These are phyloP conservation scores for Lateolabrax maculatus DNA, from an alignment of 2,797 vertebrate species.

Conservation along the genomic window DNA sequence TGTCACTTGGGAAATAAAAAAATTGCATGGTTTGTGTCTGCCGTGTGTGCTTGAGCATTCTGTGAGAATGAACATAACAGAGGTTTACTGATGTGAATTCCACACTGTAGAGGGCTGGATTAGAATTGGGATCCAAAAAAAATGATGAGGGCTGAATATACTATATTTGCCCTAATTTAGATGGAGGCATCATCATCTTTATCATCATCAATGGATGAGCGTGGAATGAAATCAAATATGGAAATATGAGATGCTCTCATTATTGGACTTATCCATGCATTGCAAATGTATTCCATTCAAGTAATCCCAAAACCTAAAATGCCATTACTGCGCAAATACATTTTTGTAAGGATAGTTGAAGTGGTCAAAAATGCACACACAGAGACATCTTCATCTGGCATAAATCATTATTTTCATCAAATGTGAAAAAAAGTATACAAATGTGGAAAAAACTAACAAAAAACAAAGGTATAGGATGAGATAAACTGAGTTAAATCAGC, in stretches of 20 bases:
- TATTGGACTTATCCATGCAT: not conserved
- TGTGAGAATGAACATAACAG: constrained; percentile 10
- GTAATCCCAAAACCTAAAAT: not conserved
- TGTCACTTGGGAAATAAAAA: not conserved
- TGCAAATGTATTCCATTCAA: not conserved
- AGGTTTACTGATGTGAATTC: not conserved
- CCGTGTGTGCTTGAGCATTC: not conserved
- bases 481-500: not conserved
- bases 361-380: not conserved
- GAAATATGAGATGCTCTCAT: not conserved
- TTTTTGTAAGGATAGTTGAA: not conserved
- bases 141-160: not conserved
- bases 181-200: no score
- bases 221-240: not conserved
- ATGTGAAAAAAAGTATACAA: not conserved
- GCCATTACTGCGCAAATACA: not conserved
- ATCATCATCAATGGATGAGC: not conserved
- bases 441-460: not conserved
- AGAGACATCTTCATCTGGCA: not conserved
- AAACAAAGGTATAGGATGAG: not conserved
- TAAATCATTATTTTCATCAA: not conserved
- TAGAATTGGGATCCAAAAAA: not conserved
- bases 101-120: not conserved
- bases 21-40: not conserved
- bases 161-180: not conserved